Conservation (phyloP, 2,113 vertebrate genomes). For the Campylomormyrus numenius region DNA sequence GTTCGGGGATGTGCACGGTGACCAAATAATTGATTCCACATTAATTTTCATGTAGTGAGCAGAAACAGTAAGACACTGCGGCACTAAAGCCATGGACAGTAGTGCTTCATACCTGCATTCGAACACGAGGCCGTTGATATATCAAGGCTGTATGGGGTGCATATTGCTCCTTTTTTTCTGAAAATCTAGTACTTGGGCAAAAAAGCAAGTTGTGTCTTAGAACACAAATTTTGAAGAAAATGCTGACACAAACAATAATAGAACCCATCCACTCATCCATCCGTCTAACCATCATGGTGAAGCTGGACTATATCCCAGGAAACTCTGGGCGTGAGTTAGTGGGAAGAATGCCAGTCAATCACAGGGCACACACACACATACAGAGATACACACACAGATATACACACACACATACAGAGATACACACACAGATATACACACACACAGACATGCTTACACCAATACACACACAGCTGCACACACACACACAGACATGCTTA, state of each 20-base stretch:
- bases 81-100: background rate
- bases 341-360: background rate
- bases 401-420: background rate
- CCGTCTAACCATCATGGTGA: background rate
- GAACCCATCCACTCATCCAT: background rate
- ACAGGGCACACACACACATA: background rate
- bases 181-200: background rate
- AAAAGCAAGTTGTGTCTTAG: background rate
- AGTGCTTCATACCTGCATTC: background rate
- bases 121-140: background rate
- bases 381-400: background rate
- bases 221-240: background rate
- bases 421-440: background rate
- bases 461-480: background rate
- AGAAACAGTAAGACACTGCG: background rate
- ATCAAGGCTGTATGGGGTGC: background rate
- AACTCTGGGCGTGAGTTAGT: background rate
- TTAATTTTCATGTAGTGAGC: background rate
- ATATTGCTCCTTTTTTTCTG: background rate
- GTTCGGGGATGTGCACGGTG: background rate
- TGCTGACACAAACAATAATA: background rate
- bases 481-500: background rate
- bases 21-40: background rate
- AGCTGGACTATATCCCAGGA: background rate
- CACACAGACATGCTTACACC: too few species aligned